Base-by-base conservation (phyloP, 2,113 vertebrate genomes). In the Alethe diademata region DNA sequence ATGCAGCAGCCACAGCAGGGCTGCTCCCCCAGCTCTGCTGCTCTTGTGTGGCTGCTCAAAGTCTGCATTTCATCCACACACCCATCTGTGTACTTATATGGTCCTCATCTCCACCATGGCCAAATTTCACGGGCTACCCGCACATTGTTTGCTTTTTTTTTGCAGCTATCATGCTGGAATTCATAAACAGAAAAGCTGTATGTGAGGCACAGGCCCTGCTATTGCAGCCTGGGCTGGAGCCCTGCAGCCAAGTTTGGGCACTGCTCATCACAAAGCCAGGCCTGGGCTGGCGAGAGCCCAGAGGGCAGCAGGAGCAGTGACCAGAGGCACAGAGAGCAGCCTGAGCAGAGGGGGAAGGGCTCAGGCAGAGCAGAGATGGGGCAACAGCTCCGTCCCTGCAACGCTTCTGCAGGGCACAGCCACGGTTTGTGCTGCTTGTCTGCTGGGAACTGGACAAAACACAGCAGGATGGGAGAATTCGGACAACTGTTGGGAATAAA, bases 151-250 rank as follows among this genome's bases (percentile, higher is more conserved):
- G 78, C 54, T 78, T 76, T 92, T 88, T 80, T 83, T 87, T 84
- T 61, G 9, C 88, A 88, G 78, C 82, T 86, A 72, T 92, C 72
- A 11, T 15, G 72, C 45, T 91, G 89, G 86, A 96, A 95, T 96
- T 93, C 76, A 73, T 86, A 93, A 93, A 88, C 78, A 93, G 79
- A 89, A 91, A 69, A 83, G 47, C 78, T 81, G 78, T 76, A 5
- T 70, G 40, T 58, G 76, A 91, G 83, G 91, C 72, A 73, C 25
- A 54, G 11, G 57, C 58, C 28, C 45, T 11, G 2, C 51, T 60
- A 42, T 38, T 45, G 43, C 80, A 83, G 86, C 71, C 51, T 78
- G 23, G 13, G 33, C 76, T 66, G 45, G 10, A 83, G 58, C 8
- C 35, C 67, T 84, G 38, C 56, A 14, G 22, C 90, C 89, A 91